Base-by-base conservation (phyloP, 2,888 invertebrate genomes). In the Tridacna gigas region DNA sequence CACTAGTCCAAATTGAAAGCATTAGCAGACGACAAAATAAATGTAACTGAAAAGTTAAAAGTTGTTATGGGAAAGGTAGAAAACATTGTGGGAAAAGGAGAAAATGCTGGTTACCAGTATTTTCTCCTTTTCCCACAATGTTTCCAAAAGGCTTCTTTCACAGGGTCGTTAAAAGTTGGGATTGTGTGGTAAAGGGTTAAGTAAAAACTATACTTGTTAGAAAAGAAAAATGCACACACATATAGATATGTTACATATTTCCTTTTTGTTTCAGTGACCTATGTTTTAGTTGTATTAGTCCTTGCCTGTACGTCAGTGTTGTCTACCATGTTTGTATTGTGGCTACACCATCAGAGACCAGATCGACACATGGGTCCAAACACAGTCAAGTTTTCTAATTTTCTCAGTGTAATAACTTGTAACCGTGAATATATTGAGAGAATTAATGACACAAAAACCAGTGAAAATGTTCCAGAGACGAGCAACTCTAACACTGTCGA, bases 231-330 rank as follows among this genome's bases (percentile, higher is more conserved):
- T 37, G 37, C 7, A 4, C 7, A 37, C 37, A 37, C 37, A 7
- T 37, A 37, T 37, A 37, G 7, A 4, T 37, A 37, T 20, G 20
- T 20, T 56, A 56, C 20, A 3, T 3, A 56, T 20, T 56, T 56
- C 9, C 20, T 3, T 56, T 51, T 48, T 61, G 37, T 83, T 83
- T 73, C 83, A 83, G 83, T 66, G n/a, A 48, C 66, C 3, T 83
- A 83, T 45, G 69, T 71, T 25, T n/a, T 26, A 28, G 63, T 77
- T 12, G 74, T 77, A 22, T 48, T 81, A 20, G 22, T 77, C 7
- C 25, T 81, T 13, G 47, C 74, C 4, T 73, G 60, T 18, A 56
- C 74, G 25, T 79, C 74, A 7, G 71, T 73, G 26, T 2, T 82
- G 15, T 74, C 69, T 66, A 69, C 76, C 0, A 47, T 73, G 25